phyloP scores from a whole-genome alignment of 2,888 invertebrate species.

The Slavum lentiscoides region DNA sequence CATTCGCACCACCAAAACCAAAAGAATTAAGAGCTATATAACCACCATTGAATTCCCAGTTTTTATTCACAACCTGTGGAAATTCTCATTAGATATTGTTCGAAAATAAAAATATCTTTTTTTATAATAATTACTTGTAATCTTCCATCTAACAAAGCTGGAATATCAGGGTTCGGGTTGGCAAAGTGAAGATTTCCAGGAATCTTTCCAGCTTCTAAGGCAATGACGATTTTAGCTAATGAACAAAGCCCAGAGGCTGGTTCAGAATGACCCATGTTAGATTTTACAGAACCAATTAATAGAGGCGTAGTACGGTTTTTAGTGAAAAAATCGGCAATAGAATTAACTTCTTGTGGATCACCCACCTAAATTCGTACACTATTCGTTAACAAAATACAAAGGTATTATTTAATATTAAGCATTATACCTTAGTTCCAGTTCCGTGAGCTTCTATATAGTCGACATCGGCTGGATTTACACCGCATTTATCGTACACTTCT shows the following conservation, averaged over 20 bases:
- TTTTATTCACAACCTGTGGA: conserved; percentile 74
- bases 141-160: conserved; percentile 83
- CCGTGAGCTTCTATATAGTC: conserved; percentile 96
- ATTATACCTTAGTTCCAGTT: conserved; percentile 86
- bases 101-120: background rate
- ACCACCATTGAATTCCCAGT: conserved; percentile 85
- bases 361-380: conserved; percentile 67
- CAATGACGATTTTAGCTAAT: conserved; percentile 85
- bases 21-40: conserved; percentile 92
- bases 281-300: conserved; percentile 93
- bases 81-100: background rate
- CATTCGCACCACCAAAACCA: conserved; percentile 98
- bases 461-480: conserved; percentile 80
- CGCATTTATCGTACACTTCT: conserved; percentile 84
- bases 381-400: background rate
- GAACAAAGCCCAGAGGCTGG: conserved; percentile 90
- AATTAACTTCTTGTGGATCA: conserved; percentile 96
- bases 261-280: conserved; percentile 98
- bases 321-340: conserved; percentile 83
- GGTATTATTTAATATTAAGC: background rate
- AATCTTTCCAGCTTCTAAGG: conserved; percentile 88
- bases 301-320: conserved; percentile 77
- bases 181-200: conserved; percentile 90
- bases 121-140: conserved; percentile 67
- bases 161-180: conserved; percentile 85